Conservation (phyloP, 2,888 invertebrate species). For the Dolomedes plantarius region DNA sequence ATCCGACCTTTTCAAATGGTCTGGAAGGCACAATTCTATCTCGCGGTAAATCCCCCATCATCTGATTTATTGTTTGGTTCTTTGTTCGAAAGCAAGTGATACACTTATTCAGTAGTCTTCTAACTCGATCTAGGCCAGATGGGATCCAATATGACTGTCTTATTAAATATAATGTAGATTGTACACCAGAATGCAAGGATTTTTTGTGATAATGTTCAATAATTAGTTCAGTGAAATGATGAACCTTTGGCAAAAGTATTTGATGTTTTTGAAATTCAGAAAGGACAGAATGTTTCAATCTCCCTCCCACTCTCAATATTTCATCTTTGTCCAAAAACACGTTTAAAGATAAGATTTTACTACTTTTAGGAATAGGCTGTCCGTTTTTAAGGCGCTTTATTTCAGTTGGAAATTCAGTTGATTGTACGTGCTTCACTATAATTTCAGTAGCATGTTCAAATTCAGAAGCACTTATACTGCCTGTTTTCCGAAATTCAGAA, state of each 20-base stretch:
- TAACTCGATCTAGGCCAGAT: constrained; percentile 73
- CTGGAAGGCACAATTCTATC: constrained; percentile 74
- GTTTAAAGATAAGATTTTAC: background rate
- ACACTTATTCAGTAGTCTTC: constrained; percentile 74
- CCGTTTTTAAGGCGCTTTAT: background rate
- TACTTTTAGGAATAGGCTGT: background rate
- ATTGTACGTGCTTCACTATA: background rate
- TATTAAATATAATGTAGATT: constrained; percentile 71
- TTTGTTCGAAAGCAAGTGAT: constrained; percentile 74
- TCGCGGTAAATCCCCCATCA: constrained; percentile 76
- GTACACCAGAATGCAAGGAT: constrained; percentile 73
- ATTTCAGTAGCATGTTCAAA: background rate
- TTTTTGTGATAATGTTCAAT: constrained; percentile 66
- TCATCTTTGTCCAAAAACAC: constrained; percentile 4
- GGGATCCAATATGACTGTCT: constrained; percentile 75
- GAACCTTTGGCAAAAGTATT: background rate
- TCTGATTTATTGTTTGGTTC: constrained; percentile 72
- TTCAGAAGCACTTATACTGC: background rate
- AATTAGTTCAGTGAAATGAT: background rate
- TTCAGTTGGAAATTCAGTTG: background rate
- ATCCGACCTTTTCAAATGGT: constrained; percentile 75
- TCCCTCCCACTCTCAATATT: constrained; percentile 10
- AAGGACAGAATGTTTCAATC: background rate
- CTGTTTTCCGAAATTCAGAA: background rate
- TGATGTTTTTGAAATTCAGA: background rate